A percentile compares a stretch with the other conserved stretches of the same genome.
These are phyloP conservation scores for Hyperoplus immaculatus DNA, from an alignment of 2,797 vertebrate species.

Conservation along the genomic window DNA sequence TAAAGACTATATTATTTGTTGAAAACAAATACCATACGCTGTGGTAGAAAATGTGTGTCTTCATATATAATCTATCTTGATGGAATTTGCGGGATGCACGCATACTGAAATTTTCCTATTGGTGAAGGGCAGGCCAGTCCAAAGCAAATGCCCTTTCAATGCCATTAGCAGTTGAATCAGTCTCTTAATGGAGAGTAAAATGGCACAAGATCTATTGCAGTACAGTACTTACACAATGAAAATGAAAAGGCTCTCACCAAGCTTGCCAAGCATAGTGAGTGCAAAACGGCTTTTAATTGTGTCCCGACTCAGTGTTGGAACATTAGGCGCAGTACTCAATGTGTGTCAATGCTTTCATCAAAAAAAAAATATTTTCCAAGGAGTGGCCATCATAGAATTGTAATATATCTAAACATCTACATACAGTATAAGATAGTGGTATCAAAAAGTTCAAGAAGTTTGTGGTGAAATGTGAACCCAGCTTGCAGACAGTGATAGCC, in stretches of 20 bases:
- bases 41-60: slow-evolving; percentile 30
- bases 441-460: slow-evolving; percentile 31
- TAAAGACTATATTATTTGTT: neutral
- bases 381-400: slow-evolving; percentile 43
- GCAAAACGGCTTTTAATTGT: slow-evolving; percentile 83
- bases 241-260: slow-evolving; percentile 80
- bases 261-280: slow-evolving; percentile 77
- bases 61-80: slow-evolving; percentile 63
- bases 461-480: slow-evolving; percentile 40
- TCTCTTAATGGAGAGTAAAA: slow-evolving; percentile 84
- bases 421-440: slow-evolving; percentile 9
- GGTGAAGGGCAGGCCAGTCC: slow-evolving; percentile 74
- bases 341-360: slow-evolving; percentile 64
- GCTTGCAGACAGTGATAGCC: slow-evolving; percentile 14
- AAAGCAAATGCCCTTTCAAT: slow-evolving; percentile 81
- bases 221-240: slow-evolving; percentile 82
- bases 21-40: slow-evolving; percentile 7
- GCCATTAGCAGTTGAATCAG: slow-evolving; percentile 83
- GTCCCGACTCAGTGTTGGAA: slow-evolving; percentile 66
- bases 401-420: slow-evolving; percentile 34
- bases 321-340: slow-evolving; percentile 59
- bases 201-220: slow-evolving; percentile 79
- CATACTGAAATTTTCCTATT: slow-evolving; percentile 72
- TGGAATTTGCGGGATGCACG: slow-evolving; percentile 66
- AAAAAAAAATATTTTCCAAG: slow-evolving; percentile 65